These are phyloP conservation scores for Lophius piscatorius DNA, from an alignment of 2,113 vertebrate species.

Conservation along the genomic window DNA sequence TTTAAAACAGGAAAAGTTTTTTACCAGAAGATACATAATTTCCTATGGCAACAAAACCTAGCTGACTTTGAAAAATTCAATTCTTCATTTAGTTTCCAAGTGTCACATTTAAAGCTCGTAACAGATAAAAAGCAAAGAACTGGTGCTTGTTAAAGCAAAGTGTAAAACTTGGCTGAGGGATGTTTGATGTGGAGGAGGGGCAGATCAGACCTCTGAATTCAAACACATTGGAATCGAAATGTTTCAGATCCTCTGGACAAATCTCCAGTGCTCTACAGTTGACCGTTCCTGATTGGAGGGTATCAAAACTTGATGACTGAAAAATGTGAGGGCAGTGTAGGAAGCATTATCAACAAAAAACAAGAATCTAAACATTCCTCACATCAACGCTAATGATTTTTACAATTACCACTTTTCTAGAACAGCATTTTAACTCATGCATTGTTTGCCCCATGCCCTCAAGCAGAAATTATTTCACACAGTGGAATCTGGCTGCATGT, in stretches of 20 bases:
- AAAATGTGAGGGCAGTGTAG: conserved; percentile 26
- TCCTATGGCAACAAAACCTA: conserved; percentile 38
- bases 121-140: conserved; percentile 31
- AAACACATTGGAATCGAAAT: conserved; percentile 11
- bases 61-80: conserved; percentile 2
- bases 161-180: conserved; percentile 47
- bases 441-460: conserved; percentile 51
- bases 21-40: conserved; percentile 7
- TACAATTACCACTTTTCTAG: conserved; percentile 65
- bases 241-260: not conserved
- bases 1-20: not conserved
- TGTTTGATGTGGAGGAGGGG: conserved; percentile 2
- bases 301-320: conserved; percentile 13
- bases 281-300: conserved; percentile 9
- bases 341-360: conserved; percentile 42
- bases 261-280: conserved; percentile 6
- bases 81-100: conserved; percentile 24
- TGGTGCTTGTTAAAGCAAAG: conserved; percentile 57
- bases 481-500: conserved; percentile 62
- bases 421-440: conserved; percentile 74
- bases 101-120: conserved; percentile 6
- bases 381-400: conserved; percentile 55
- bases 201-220: conserved; percentile 13
- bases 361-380: conserved; percentile 58
- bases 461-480: conserved; percentile 54